These are phyloP conservation scores for Sebastes ruberrimus DNA, from an alignment of 2,797 vertebrate genomes.

Conservation along the genomic window DNA sequence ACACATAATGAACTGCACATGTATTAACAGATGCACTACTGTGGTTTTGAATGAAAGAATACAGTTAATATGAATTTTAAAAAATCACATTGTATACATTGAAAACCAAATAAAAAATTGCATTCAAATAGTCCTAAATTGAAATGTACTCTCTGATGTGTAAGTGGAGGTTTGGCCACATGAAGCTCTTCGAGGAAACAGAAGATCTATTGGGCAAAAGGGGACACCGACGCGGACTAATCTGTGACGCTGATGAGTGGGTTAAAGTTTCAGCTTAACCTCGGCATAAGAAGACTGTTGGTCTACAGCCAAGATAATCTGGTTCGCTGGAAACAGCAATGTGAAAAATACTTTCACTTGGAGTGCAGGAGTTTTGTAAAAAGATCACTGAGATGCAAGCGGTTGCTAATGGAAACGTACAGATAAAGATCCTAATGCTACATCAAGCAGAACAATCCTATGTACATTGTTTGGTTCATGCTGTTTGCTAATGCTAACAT, in stretches of 20 bases:
- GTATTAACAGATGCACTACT: background rate
- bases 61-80: background rate
- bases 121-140: background rate
- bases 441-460: background rate
- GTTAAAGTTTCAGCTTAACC: slow-evolving; percentile 69
- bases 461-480: no score
- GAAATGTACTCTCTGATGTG: slow-evolving; percentile 3
- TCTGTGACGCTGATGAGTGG: slow-evolving; percentile 48
- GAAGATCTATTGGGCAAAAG: slow-evolving; percentile 34
- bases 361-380: background rate
- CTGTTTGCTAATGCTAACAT: background rate
- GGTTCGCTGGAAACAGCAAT: background rate
- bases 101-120: background rate
- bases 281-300: slow-evolving; percentile 23
- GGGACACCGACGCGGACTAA: slow-evolving; percentile 37
- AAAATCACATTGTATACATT: background rate
- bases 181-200: slow-evolving; percentile 53
- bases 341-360: slow-evolving; percentile 32
- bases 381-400: background rate
- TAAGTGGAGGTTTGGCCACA: slow-evolving; percentile 27
- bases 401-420: background rate
- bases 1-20: slow-evolving; percentile 36
- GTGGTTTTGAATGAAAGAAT: background rate
- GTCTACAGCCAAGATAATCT: slow-evolving; percentile 33
- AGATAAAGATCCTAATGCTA: background rate